Conservation (phyloP, 2,113 vertebrate genomes). For the Cinclus cinclus region DNA sequence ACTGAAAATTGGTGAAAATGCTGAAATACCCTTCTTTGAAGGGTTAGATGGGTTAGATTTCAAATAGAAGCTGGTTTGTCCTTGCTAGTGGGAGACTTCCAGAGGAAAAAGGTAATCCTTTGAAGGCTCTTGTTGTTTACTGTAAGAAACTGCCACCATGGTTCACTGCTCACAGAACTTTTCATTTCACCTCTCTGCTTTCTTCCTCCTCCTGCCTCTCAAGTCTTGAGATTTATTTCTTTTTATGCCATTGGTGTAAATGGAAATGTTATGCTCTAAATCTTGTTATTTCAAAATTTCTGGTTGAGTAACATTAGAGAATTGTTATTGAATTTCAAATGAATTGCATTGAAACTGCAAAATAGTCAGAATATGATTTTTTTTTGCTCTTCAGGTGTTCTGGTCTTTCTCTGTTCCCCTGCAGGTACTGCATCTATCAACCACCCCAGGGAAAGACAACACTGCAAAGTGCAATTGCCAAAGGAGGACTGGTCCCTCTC, state of each 20-base stretch:
- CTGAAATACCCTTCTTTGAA: conserved; percentile 9
- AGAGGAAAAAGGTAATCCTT: conserved; percentile 18
- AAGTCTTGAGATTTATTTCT: neutral
- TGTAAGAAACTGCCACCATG: neutral
- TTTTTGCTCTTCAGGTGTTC: neutral
- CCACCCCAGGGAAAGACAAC: neutral
- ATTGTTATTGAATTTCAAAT: neutral
- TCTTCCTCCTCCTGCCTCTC: neutral
- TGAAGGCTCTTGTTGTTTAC: conserved; percentile 25
- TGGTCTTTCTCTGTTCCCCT: neutral
- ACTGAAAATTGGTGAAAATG: neutral
- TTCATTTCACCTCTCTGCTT: neutral
- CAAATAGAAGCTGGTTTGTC: conserved; percentile 9
- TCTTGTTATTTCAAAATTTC: neutral
- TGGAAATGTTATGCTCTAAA: neutral
- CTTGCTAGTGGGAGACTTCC: neutral
- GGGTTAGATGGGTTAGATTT: neutral
- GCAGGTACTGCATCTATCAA: neutral
- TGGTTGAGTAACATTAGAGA: neutral
- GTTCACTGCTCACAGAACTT: neutral
- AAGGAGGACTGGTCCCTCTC: neutral
- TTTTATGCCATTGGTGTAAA: neutral
- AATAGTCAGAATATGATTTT: neutral
- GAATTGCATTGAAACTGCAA: neutral
- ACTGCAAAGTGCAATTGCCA: neutral